These are phyloP conservation scores for Eulemur mongoz DNA, from an alignment of 2,797 vertebrate genomes.

Conservation along the genomic window DNA sequence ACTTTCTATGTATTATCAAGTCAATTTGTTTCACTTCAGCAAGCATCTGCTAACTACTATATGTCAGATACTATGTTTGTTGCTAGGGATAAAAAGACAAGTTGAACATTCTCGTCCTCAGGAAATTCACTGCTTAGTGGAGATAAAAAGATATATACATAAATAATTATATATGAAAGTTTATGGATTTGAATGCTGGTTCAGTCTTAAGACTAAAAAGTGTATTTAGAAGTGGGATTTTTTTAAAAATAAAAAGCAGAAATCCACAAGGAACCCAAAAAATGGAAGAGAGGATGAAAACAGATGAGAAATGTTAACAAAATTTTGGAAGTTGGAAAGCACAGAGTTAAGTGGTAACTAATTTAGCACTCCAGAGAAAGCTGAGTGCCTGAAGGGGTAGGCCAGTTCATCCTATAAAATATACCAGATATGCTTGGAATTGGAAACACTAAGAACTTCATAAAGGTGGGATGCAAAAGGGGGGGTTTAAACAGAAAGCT, in stretches of 20 bases:
- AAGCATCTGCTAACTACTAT: neutral
- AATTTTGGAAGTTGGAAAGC: neutral
- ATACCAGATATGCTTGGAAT: neutral
- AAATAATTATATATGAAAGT: neutral
- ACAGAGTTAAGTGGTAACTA: neutral
- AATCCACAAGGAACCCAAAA: neutral
- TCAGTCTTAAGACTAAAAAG: neutral
- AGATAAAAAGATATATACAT: neutral
- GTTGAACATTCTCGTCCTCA: neutral
- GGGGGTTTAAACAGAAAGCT: neutral
- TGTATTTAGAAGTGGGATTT: neutral
- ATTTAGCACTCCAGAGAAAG: neutral
- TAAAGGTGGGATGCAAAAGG: neutral
- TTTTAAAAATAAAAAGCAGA: neutral
- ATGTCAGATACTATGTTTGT: neutral
- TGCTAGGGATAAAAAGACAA: neutral
- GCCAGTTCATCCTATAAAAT: neutral
- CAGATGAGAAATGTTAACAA: neutral
- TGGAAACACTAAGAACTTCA: neutral
- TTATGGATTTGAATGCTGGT: neutral
- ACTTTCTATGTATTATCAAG: neutral
- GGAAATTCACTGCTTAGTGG: neutral
- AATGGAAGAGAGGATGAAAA: neutral
- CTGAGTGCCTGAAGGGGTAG: neutral
- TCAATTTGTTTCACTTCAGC: neutral